These are phyloP conservation scores for Oasisia sp. DNA, from an alignment of 2,888 invertebrate species.

Conservation along the genomic window DNA sequence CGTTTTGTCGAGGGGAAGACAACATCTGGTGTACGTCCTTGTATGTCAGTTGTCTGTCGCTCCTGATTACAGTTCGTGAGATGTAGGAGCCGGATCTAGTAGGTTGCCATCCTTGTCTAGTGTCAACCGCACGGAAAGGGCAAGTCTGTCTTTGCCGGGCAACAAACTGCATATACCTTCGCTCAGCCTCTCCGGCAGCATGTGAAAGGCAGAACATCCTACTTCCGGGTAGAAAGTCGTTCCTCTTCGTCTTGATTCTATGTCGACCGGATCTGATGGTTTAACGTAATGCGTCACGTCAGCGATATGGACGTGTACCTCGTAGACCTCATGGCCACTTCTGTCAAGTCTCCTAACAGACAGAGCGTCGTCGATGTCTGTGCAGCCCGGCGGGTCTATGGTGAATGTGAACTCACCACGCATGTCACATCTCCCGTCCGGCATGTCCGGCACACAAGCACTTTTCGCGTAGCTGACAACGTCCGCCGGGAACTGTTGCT, in stretches of 20 bases:
- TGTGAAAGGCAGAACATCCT: conserved; percentile 78
- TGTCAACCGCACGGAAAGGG: conserved; percentile 91
- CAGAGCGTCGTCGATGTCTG: conserved; percentile 94
- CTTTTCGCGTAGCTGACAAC: conserved; percentile 34
- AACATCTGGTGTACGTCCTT: conserved; percentile 49
- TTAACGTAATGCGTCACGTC: conserved; percentile 87
- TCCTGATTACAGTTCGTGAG: conserved; percentile 45
- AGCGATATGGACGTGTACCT: conserved; percentile 88
- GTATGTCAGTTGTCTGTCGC: conserved; percentile 48
- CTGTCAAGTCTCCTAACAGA: conserved; percentile 80
- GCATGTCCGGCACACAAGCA: conserved; percentile 40
- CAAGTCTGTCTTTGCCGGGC: conserved; percentile 69
- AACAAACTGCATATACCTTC: conserved; percentile 68
- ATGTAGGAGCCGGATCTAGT: conserved; percentile 24
- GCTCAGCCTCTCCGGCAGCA: conserved; percentile 91
- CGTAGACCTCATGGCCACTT: conserved; percentile 70
- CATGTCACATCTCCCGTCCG: conserved; percentile 62
- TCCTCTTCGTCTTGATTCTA: conserved; percentile 80
- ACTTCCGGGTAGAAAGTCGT: conserved; percentile 68
- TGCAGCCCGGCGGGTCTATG: conserved; percentile 90
- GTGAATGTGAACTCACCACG: conserved; percentile 81
- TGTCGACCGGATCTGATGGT: conserved; percentile 74
- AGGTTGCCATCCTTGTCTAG: conserved; percentile 77
- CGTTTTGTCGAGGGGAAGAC: not conserved
- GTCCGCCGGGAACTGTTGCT: not conserved